Percentiles rank a stretch among this genome's conserved stretches.
Conservation (phyloP, 1,140 invertebrate genomes). For the Drosophila watanabei region DNA sequence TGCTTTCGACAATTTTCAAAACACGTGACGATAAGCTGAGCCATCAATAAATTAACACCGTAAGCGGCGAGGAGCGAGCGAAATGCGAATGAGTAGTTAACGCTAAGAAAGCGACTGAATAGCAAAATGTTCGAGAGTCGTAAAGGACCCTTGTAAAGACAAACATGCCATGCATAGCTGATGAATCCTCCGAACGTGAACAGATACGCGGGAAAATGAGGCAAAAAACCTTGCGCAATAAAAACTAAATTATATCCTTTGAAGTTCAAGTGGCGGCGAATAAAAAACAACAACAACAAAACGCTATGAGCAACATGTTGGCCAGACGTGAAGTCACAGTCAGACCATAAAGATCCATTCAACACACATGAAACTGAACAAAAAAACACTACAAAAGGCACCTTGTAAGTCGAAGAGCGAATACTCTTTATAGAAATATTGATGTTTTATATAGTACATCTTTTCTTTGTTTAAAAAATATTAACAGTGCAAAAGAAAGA, state of each 20-base stretch:
- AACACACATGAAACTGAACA: not conserved
- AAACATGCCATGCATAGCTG: constrained; percentile 76
- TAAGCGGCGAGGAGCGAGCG: constrained; percentile 26
- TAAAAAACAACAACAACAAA: constrained; percentile 35
- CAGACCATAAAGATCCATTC: constrained; percentile 30
- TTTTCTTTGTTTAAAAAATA: no score
- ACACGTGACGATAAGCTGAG: constrained; percentile 58
- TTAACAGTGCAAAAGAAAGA: no score
- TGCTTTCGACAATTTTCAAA: constrained; percentile 11
- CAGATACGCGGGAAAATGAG: constrained; percentile 21
- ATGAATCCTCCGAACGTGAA: constrained; percentile 57
- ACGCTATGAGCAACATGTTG: constrained; percentile 70
- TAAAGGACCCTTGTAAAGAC: constrained; percentile 63
- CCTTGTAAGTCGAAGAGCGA: not conserved
- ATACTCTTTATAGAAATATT: not conserved
- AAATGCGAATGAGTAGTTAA: constrained; percentile 39
- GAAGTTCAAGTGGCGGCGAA: constrained; percentile 68
- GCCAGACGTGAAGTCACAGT: constrained; percentile 37
- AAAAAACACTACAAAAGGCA: not conserved
- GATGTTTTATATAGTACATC: no score
- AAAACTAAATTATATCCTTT: constrained; percentile 84
- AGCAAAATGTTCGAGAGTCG: constrained; percentile 36
- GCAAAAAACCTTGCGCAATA: constrained; percentile 65
- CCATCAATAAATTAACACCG: constrained; percentile 67
- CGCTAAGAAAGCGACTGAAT: constrained; percentile 26